A percentile compares a stretch with the other conserved stretches of the same genome.
phyloP scores from a whole-genome alignment of 2,113 vertebrate genomes.

The Ploceus nigricollis region DNA sequence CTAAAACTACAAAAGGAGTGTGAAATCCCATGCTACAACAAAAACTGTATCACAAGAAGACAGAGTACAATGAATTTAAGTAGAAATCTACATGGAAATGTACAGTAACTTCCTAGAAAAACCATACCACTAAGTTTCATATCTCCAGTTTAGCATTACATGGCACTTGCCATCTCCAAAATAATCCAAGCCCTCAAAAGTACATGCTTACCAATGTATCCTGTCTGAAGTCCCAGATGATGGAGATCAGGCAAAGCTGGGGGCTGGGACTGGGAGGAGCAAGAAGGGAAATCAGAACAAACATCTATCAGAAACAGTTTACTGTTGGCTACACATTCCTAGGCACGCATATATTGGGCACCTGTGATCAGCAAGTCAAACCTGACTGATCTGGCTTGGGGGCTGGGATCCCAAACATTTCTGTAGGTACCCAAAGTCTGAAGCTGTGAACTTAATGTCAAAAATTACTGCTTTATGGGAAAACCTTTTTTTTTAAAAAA shows the following conservation, averaged over 20 bases:
- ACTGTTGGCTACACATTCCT: not conserved
- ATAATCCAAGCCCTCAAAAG: not conserved
- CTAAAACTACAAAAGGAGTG: constrained; percentile 45
- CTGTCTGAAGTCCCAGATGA: not conserved
- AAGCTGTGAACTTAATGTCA: not conserved
- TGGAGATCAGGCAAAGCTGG: not conserved
- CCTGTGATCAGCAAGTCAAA: not conserved
- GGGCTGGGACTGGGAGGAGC: not conserved
- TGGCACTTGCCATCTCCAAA: not conserved
- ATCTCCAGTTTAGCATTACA: not conserved
- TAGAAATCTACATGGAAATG: not conserved
- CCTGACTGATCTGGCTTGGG: not conserved
- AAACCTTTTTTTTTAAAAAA: not conserved
- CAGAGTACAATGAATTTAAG: not conserved
- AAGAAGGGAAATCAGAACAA: not conserved
- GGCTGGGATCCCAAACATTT: not conserved
- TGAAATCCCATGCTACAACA: constrained; percentile 5
- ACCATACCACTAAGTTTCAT: not conserved
- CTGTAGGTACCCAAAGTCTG: not conserved
- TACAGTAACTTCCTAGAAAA: not conserved
- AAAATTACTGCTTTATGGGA: not conserved
- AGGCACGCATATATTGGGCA: not conserved
- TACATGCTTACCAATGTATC: not conserved
- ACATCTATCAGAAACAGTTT: not conserved
- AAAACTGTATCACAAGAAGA: not conserved